Percentiles rank a stretch among this genome's conserved stretches.
Conservation (phyloP, 2,113 vertebrate species). For the Oxyruncus cristatus region DNA sequence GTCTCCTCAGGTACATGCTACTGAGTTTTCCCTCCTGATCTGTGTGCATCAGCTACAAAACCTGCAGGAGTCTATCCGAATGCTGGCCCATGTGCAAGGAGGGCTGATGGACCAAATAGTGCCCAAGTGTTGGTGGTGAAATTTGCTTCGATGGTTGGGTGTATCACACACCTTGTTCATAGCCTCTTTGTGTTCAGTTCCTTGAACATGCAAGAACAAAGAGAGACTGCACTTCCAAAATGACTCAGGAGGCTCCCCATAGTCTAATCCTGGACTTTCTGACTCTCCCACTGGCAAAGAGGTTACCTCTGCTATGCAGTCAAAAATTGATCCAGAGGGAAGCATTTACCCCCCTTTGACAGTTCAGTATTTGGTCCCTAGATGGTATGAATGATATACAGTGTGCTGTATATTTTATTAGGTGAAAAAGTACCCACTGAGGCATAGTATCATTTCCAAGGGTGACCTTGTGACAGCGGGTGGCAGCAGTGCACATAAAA, state of each 20-base stretch:
- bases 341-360: constrained; percentile 5
- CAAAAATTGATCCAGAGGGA: constrained; percentile 22
- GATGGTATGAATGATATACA: constrained; percentile 6
- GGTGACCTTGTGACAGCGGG: constrained; percentile 65
- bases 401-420: constrained; percentile 51
- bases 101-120: background rate
- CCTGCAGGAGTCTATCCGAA: background rate
- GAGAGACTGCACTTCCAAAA: background rate
- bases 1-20: accelerated
- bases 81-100: accelerated
- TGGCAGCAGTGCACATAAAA: constrained; percentile 49
- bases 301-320: background rate
- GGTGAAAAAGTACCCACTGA: constrained; percentile 60
- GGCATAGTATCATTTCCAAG: constrained; percentile 58
- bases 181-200: background rate
- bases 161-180: background rate
- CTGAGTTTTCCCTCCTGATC: background rate
- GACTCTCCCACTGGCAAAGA: background rate
- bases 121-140: background rate
- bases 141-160: accelerated
- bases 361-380: background rate
- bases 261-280: background rate
- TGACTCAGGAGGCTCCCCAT: background rate
- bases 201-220: background rate
- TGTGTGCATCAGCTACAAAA: background rate